These are phyloP conservation scores for Pseudorhiza aurosa DNA, from an alignment of 30 jellyfish, hydroid and myxozoan species.

Conservation along the genomic window DNA sequence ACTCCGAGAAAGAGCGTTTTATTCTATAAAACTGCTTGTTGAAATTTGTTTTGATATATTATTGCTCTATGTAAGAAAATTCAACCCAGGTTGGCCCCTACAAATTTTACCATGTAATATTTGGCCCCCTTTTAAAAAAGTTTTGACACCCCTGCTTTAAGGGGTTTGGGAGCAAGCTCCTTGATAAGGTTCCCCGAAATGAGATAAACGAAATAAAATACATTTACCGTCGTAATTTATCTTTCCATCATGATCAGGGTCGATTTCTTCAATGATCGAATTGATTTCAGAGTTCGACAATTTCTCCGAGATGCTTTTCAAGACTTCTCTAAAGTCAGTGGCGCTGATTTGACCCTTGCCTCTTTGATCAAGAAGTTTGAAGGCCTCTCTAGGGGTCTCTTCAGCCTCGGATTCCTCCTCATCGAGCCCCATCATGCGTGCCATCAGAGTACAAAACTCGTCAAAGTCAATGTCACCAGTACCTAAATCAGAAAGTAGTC, in stretches of 20 bases:
- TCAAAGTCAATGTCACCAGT: constrained; percentile 66
- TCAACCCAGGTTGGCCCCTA: too few relatives aligned
- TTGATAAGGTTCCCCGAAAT: neutral
- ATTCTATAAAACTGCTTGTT: too few relatives aligned
- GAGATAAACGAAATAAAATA: neutral
- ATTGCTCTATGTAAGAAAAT: too few relatives aligned
- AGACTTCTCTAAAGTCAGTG: constrained; percentile 28
- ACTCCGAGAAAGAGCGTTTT: too few relatives aligned
- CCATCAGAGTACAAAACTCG: constrained; percentile 66
- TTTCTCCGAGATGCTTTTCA: constrained; percentile 29
- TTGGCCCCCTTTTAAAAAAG: too few relatives aligned
- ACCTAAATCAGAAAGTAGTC: constrained; percentile 2
- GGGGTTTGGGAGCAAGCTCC: too few relatives aligned
- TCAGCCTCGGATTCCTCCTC: constrained; percentile 41
- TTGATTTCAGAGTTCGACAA: constrained; percentile 31
- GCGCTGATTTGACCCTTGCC: constrained; percentile 43
- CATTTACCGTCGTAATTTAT: constrained; percentile 35
- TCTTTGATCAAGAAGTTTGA: constrained; percentile 46
- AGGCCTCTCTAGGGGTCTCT: constrained; percentile 51
- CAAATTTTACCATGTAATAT: too few relatives aligned
- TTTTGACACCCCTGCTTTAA: too few relatives aligned
- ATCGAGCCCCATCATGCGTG: constrained; percentile 66
- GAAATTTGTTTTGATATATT: too few relatives aligned
- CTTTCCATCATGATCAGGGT: constrained; percentile 54
- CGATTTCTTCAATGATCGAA: constrained; percentile 45